Base-by-base conservation (phyloP, 2,113 vertebrate species). In the Notiomystis cincta region DNA sequence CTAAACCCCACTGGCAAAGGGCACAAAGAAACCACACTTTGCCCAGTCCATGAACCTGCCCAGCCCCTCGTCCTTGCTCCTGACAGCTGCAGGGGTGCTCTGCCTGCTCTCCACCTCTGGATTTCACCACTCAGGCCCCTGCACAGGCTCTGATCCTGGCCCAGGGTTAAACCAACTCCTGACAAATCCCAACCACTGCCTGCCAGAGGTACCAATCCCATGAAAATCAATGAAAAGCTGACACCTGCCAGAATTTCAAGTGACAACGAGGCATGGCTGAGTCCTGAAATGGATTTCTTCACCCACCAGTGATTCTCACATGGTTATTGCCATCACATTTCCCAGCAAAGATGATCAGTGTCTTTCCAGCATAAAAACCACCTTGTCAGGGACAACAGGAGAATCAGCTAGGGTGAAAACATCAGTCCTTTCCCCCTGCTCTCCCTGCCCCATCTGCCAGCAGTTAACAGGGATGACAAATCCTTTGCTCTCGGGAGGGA, bases 281-380 rank as follows among this genome's bases (percentile, higher is more conserved):
- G 42, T 3, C 48, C 82, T 72, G 15, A 53, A 37, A 77, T 15
- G 33, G 76, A 75, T 77, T 90, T 75, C 83, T 89, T 81, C 71
- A 64, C 37, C 62, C 56, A 9, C 60, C 61, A 38, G 60, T 30
- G 64, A 75, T 48, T 75, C 83, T 69, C 85, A 45, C 50, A 22
- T 0, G 0, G 88, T n/a, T 35, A 11, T 3, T 33, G 95, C 23
- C 66, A 10, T 25, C 45, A 25, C 11, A 11, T 37, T 60, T 28
- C 78, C 90, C 75, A 51, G 57, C 61, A 76, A 64, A 89, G 69
- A 82, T 6, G 15, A 89, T 76, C 56, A 45, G 73, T 20, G 44
- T 30, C 79, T 92, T 88, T 76, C 67, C 4, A 1, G 87, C 60
- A 67, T 17, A 67, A 91, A 85, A 94, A 76, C 37, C 91, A 76